Conservation (phyloP, 2,888 invertebrate genomes). For the Celastrina argiolus region DNA sequence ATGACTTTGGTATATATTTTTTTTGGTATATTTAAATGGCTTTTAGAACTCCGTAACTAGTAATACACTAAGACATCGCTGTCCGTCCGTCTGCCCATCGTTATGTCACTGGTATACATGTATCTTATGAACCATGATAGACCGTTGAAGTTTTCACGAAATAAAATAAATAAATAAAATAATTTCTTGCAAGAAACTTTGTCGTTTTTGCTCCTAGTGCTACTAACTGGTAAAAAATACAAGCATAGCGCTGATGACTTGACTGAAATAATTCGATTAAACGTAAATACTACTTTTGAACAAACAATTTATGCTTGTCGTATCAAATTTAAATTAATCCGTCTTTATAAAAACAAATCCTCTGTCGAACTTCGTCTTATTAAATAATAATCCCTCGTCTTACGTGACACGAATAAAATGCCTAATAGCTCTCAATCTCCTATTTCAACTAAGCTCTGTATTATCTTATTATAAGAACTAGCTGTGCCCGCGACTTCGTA, state of each 20-base stretch:
- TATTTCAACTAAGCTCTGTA: conserved; percentile 19
- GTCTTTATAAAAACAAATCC: conserved; percentile 16
- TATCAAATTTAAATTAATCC: conserved; percentile 15
- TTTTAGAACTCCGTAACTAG: too few species aligned
- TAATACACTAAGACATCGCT: too few species aligned
- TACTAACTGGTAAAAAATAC: neutral
- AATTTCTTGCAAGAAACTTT: too few species aligned
- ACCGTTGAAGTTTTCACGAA: too few species aligned
- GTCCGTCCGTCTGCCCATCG: too few species aligned
- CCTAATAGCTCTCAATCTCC: conserved; percentile 17
- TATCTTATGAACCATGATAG: too few species aligned
- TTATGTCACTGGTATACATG: too few species aligned
- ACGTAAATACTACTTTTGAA: neutral
- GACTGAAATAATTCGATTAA: neutral
- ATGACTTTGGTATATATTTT: too few species aligned
- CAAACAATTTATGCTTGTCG: conserved; percentile 15
- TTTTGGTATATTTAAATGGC: too few species aligned
- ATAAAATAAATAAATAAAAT: too few species aligned
- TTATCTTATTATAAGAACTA: conserved; percentile 5
- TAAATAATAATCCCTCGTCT: conserved; percentile 18
- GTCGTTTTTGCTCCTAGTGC: too few species aligned
- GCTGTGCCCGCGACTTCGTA: too few species aligned
- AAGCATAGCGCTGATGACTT: neutral
- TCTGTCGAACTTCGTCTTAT: conserved; percentile 11
- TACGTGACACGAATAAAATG: conserved; percentile 14